Conservation (phyloP, 2,888 invertebrate genomes). For the Microplitis manilae region DNA sequence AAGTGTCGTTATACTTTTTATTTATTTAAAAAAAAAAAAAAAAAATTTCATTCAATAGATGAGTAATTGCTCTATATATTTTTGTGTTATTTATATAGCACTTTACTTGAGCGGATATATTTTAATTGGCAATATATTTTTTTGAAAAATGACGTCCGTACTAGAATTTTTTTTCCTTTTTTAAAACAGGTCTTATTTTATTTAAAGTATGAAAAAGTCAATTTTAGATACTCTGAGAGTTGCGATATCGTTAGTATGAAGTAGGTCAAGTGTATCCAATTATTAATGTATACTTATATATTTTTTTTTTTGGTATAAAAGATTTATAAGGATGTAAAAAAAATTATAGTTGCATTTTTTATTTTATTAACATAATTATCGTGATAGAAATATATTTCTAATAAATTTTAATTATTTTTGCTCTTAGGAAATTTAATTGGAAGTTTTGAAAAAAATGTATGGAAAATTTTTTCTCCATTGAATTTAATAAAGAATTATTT, state of each 20-base stretch:
- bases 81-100: not conserved
- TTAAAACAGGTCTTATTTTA: not conserved
- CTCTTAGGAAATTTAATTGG: too few species aligned
- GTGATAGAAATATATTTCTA: too few species aligned
- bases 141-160: not conserved
- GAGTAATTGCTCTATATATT: not conserved
- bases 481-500: too few species aligned
- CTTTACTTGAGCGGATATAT: not conserved
- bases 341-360: too few species aligned
- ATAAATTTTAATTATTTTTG: too few species aligned
- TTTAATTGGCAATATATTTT: slow-evolving; percentile 1
- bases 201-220: not conserved
- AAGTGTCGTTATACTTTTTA: not conserved
- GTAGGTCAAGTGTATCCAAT: not conserved
- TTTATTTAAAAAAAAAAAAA: not conserved
- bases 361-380: too few species aligned
- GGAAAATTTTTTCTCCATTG: too few species aligned
- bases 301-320: too few species aligned
- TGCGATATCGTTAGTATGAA: not conserved
- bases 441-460: too few species aligned
- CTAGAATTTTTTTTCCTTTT: not conserved
- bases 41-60: not conserved
- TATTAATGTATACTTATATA: not conserved
- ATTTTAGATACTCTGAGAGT: not conserved
- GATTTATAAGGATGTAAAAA: too few species aligned